Conservation (phyloP, 2,888 invertebrate genomes). For the Andrena haemorrhoa region DNA sequence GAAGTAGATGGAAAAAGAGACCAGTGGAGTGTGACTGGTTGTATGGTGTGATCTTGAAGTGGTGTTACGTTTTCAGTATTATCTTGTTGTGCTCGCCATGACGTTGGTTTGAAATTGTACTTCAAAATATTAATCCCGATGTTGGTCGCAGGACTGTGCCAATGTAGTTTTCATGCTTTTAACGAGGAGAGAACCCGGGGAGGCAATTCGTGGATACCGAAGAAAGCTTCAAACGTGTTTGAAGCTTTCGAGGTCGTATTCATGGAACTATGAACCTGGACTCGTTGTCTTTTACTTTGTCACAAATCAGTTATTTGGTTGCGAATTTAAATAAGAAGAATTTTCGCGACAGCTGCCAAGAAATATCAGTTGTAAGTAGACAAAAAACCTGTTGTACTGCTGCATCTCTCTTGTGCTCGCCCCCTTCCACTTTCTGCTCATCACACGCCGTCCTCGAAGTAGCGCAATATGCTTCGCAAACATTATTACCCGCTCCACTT, state of each 20-base stretch:
- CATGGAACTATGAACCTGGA: slow-evolving; percentile 99
- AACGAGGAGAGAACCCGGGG: slow-evolving; percentile 84
- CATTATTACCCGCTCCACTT: slow-evolving; percentile 45
- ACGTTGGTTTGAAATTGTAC: slow-evolving; percentile 83
- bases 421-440: slow-evolving; percentile 58
- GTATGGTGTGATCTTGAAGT: slow-evolving; percentile 60
- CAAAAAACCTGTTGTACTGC: slow-evolving; percentile 66
- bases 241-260: slow-evolving; percentile 97
- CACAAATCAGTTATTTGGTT: slow-evolving; percentile 99
- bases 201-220: slow-evolving; percentile 90
- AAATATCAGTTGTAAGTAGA: slow-evolving; percentile 94
- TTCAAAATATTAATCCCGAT: slow-evolving; percentile 85
- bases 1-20: slow-evolving; percentile 64
- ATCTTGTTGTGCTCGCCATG: slow-evolving; percentile 81
- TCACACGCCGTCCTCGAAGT: slow-evolving; percentile 68
- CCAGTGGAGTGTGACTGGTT: slow-evolving; percentile 66
- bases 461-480: slow-evolving; percentile 74
- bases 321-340: slow-evolving; percentile 98
- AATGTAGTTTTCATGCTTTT: slow-evolving; percentile 85
- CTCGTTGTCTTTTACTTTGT: slow-evolving; percentile 99
- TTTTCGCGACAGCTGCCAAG: slow-evolving; percentile 95
- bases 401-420: slow-evolving; percentile 53
- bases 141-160: slow-evolving; percentile 85
- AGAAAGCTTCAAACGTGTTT: slow-evolving; percentile 97
- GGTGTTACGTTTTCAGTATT: slow-evolving; percentile 71